Evolutionary conservation across 1,140 invertebrate genomes (phyloP), one percentile per base, ranked within the genome.

Genomic region (Coboldia fuscipes): DNA sequence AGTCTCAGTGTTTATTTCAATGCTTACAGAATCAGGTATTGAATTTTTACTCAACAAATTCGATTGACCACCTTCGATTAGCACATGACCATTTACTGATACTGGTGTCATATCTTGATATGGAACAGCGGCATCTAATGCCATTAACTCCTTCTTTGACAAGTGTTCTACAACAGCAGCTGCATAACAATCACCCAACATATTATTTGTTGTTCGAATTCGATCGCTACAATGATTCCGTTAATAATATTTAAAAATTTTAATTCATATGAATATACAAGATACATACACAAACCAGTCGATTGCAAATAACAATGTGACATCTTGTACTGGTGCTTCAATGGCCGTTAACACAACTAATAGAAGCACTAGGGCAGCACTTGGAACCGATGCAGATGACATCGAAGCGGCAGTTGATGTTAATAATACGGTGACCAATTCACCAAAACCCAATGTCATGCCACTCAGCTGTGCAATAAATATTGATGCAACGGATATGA

Each of bases 391-490:
- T 2, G 86, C 86, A 31, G 85, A 86, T 10, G 88, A 92, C 45
- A 93, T 75, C 30, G 82, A 88, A 12, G 85, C 83, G 22, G 82
- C 78, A 2, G 86, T 92, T 5, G 85, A 84, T 21, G 85, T 86
- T 39, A 94, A 61, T 72, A 77, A 70, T 18, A 88, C 70, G 9
- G 79, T 83, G 28, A 79, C 60, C 1, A 83, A 60, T 48, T 85
- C 79, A 3, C 78, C 78, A 39, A 80, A 66, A 19, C 74, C 72
- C 13, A 93, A 57, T 14, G 60, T 54, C 42, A 86, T 76, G 34
- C 74, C 75, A 43, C 86, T 81, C 68, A 90, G 82, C 57, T 93
- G 88, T 23, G 85, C 86, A 23, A 94, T 76, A 54, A 94, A 96
- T 39, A 92, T 72, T 23, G 82, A 78, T 4, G 86, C 81, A 1